Evolutionary conservation across 2,113 vertebrate genomes (phyloP), one percentile per base, ranked within the genome.

Genomic region (Pterophyllum scalare): DNA sequence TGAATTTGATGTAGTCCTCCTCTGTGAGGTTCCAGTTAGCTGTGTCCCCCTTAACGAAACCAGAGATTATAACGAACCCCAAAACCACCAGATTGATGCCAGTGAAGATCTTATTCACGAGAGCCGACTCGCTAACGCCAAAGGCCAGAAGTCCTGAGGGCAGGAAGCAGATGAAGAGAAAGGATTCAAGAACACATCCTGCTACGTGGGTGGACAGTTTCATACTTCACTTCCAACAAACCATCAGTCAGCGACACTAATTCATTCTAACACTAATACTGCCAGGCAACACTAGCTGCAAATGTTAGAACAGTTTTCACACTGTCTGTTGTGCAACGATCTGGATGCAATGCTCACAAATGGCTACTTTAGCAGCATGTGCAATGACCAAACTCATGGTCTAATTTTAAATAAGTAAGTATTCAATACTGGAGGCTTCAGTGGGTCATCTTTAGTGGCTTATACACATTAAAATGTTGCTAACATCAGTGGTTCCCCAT

Each of bases 31-130:
- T 96, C 98, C 98, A 99, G 94, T 99, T 98, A 33, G 87, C 86
- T 0, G 96, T 19, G 72, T 98, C 70, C 3, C 98, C 98, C 81
- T 98, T 98, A 43, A 99, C 93, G 1, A 97, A 97, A 46, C 97
- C 98, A 0, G 98, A 95, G 52, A 99, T 91, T 85, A 99, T 97
- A 76, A 99, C 94, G 3, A 99, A 99, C 83, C 95, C 84, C 60
- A 99, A 95, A 65, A 99, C 98, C 88, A 99, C 86, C 85, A 99
- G 92, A 89, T 99, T 99, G 86, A 98, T 94, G 0, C 92, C 96
- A 0, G 98, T 99, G 95, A 99, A 99, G 91, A 99, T 96, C 93
- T 99, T 99, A 87, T 97, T 99, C 74, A 99, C 97, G 1, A 99
- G 89, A 15, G 98, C 98, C 0, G 98, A 99, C 92, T 99, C 98